A percentile compares a stretch with the other conserved stretches of the same genome.
phyloP scores from a whole-genome alignment of 2,888 invertebrate species.

The Norana najaformis region DNA sequence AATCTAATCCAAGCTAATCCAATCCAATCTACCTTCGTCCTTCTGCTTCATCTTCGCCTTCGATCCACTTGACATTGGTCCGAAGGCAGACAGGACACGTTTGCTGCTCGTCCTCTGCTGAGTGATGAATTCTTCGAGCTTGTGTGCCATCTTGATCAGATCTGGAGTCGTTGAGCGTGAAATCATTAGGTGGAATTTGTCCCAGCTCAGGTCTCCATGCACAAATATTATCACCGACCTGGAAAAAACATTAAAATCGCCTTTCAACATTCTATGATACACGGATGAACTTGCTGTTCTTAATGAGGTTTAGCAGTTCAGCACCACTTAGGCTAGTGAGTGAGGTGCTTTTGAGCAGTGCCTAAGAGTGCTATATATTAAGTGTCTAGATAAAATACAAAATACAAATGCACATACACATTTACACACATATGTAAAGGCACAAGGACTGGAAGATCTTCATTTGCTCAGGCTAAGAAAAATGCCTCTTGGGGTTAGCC shows the following conservation, averaged over 20 bases:
- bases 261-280: not conserved
- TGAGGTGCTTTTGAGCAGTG: not conserved
- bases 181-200: conserved; percentile 93
- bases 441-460: too few species aligned
- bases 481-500: too few species aligned
- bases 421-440: not conserved
- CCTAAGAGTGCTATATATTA: not conserved
- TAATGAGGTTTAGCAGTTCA: too few species aligned
- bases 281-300: not conserved
- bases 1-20: not conserved
- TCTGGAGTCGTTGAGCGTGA: conserved; percentile 95
- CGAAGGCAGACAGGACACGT: conserved; percentile 78
- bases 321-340: not conserved
- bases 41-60: conserved; percentile 33
- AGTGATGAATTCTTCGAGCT: conserved; percentile 94
- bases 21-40: conserved; percentile 32
- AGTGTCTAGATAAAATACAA: not conserved
- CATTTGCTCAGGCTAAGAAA: too few species aligned
- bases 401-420: not conserved
- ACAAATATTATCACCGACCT: conserved; percentile 86
- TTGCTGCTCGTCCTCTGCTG: conserved; percentile 96
- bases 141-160: conserved; percentile 92
- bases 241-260: not conserved
- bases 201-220: conserved; percentile 89
- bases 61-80: conserved; percentile 63